Evolutionary conservation across 2,797 vertebrate species (phyloP), one percentile per base, ranked within the genome.

Genomic region (Clarias laeviceps): DNA sequence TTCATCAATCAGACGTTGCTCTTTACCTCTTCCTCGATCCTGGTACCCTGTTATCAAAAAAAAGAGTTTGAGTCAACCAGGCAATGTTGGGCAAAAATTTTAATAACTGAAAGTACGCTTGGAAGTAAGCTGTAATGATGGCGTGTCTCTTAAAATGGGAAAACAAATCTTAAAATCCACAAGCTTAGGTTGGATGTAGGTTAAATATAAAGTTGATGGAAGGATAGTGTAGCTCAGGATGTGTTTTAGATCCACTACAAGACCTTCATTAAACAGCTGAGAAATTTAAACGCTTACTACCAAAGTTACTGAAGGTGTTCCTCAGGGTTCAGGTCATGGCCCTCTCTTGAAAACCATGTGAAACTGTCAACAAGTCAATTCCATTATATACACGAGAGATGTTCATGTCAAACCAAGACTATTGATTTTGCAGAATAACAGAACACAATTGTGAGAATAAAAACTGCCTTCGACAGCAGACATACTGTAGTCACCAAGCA

Each of bases 281-380:
- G 14, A 32, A 5, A 32, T 2, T 37, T 69, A 69, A 69, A 69
- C 7, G 0, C 7, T 45, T 11, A 0, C 37, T 40, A 40, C 1
- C 12, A 7, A 2, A 76, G 29, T 34, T 78, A 3, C 54, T 34
- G 29, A 61, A 59, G 76, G 76, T n/a, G 57, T 62, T 62, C 76
- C 76, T 61, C 76, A 40, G 59, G 76, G 57, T 79, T 79, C 22
- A 24, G 76, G 59, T n/a, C 76, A 17, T 3, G 22, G 76, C 57
- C 57, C 57, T n/a, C 1, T 34, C 9, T 14, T 59, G 24, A 11
- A 9, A 11, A 9, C 1, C 9, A 69, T 8, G 34, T 22, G 9
- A 69, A 17, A 68, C 32, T 7, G 17, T 32, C 29, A 22, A 4
- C 18, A 24, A 45, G 5, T 77, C 2, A 59, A 59, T 78, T 17